Base-by-base conservation (phyloP, 2,797 vertebrate genomes). In the Tadarida brasiliensis region DNA sequence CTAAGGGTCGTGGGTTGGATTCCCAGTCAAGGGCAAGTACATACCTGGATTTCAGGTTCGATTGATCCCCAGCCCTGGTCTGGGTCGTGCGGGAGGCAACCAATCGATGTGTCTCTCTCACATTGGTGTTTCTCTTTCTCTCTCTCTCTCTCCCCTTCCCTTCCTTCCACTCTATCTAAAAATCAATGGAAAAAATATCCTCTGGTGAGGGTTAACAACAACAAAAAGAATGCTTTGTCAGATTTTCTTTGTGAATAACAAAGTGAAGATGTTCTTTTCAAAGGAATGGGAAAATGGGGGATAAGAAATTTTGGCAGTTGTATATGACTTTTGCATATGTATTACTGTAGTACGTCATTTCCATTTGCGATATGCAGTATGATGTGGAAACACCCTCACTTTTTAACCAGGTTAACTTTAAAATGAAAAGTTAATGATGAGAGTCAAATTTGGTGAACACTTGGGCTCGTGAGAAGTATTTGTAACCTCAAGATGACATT, bases 401-500 rank as follows among this genome's bases (percentile, higher is more conserved):
- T 91, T 77, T 76, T 96, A 92, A 80, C 30, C n/a, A 35, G 44
- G 5, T 10, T 81, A 84, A 95, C 24, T 68, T 78, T 33, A 63
- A 68, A 87, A 82, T 89, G 73, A 81, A 81, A 92, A 84, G 87
- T 57, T 56, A 94, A 92, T 63, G 68, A 77, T 44, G 70, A 44
- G 39, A 94, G 47, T 94, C 51, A 94, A 87, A 96, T 91, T 51
- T 93, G 77, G 84, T 19, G 54, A 91, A 77, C 11, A 82, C 56
- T 76, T n/a, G 15, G 51, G 30, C 20, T 82, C 90, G 26, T 15
- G 11, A 94, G 82, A 94, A 82, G 82, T 94, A 81, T 84, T 95
- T 80, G 67, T 93, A 95, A 77, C 76, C 12, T 91, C 65, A 85
- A 93, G 96, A 91, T 91, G 76, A 82, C 83, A 95, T 91, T 95